Conservation (phyloP, 1,140 invertebrate genomes). For the Pachyrhynchus sulphureomaculatus region DNA sequence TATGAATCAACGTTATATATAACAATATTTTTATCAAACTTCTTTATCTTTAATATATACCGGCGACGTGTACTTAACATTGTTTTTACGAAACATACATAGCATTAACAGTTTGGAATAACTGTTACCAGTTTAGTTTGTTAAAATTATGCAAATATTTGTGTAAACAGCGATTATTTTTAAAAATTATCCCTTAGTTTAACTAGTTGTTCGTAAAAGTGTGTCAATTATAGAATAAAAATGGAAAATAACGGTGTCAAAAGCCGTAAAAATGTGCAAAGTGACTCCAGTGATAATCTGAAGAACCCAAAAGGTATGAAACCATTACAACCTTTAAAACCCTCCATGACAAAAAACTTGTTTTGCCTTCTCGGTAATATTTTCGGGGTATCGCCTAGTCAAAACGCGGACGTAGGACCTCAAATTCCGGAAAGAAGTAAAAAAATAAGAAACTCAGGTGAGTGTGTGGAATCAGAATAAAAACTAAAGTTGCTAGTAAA, state of each 20-base stretch:
- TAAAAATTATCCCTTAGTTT: too few species aligned
- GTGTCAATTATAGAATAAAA: too few species aligned
- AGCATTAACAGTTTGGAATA: not conserved
- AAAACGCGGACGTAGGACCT: slow-evolving; percentile 19
- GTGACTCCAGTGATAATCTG: not conserved
- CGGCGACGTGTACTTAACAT: not conserved
- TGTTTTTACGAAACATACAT: not conserved
- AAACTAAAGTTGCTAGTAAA: too few species aligned
- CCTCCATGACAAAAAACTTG: slow-evolving; percentile 14
- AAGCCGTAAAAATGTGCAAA: not conserved
- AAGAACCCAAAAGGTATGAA: slow-evolving; percentile 10
- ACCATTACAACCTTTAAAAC: slow-evolving; percentile 2
- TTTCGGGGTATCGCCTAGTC: slow-evolving; percentile 11
- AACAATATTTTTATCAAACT: slow-evolving; percentile 8
- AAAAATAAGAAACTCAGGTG: not conserved
- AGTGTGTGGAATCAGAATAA: not conserved
- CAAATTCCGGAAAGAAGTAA: not conserved
- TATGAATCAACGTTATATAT: too few species aligned
- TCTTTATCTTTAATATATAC: slow-evolving; percentile 5
- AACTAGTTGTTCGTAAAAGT: too few species aligned
- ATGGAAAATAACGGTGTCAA: not conserved
- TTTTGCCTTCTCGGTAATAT: slow-evolving; percentile 13
- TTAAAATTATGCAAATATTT: not conserved
- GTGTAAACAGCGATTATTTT: not conserved
- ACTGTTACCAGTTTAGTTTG: not conserved